Base-by-base conservation (phyloP, 2,113 vertebrate genomes). In the Melanostigma gelatinosum region DNA sequence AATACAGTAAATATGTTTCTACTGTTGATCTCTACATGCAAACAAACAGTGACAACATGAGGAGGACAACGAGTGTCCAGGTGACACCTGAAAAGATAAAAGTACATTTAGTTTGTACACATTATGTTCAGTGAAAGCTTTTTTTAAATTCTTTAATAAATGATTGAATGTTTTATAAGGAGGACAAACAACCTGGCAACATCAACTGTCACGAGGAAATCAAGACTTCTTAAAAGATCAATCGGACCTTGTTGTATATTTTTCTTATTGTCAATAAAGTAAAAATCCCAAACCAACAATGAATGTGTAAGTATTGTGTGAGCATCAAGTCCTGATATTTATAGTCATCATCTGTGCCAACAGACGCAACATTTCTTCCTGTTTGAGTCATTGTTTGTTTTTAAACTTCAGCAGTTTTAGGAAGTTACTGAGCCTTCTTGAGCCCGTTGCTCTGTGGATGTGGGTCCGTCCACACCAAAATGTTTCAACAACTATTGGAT, bases 21-120 rank as follows among this genome's bases (percentile, higher is more conserved):
- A 5, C n/a, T 40, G 18, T 29, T 77, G 9, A 16, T 48, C 18
- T 18, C 75, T 77, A 86, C 82, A 81, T 36, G 62, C 15, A 70
- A 63, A 88, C 20, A 32, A 77, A 72, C 46, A 84, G 46, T 11
- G 9, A 44, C 64, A 91, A 68, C 57, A 77, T 52, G 27, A 87
- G 75, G 9, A 93, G 78, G 32, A 91, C 38, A 29, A 90, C 3
- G 12, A 87, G 72, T 3, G 72, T 85, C 77, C 87, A 80, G 71
- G n/a, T 36, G 34, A 68, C 68, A 36, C 88, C 94, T 95, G 84
- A 84, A 78, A 84, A 72, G 16, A 89, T 58, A 90, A 76, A 90
- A 74, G 44, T 10, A 34, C 4, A 72, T 27, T 36, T 20, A n/a
- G 12, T 42, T 52, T 64, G 24, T 32, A 54, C 40, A 29, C 10